Conservation (phyloP, 2,797 vertebrate genomes). For the Protosalanx chinensis region DNA sequence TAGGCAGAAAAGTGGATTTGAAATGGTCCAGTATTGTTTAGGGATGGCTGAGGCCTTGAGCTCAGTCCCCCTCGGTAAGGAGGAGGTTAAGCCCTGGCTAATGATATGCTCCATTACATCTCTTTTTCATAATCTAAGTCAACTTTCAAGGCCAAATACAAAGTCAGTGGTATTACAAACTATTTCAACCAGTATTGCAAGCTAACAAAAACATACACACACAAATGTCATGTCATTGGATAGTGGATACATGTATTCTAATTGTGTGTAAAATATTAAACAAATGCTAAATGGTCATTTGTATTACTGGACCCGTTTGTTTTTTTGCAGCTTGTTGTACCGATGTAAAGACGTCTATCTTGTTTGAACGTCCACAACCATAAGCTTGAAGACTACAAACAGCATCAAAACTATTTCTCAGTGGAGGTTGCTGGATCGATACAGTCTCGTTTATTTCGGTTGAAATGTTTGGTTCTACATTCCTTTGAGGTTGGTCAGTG, state of each 20-base stretch:
- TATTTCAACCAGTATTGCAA: neutral
- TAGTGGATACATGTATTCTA: too few relatives aligned
- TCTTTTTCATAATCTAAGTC: neutral
- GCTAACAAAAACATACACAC: neutral
- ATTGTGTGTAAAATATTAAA: too few relatives aligned
- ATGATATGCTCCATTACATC: slow-evolving; percentile 12
- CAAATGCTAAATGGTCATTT: too few relatives aligned
- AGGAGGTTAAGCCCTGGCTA: slow-evolving; percentile 9
- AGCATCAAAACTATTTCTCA: neutral
- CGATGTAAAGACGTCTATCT: too few relatives aligned
- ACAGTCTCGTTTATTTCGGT: slow-evolving; percentile 18
- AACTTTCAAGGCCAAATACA: slow-evolving; percentile 3
- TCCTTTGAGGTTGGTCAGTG: slow-evolving; percentile 39
- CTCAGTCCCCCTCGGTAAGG: slow-evolving; percentile 12
- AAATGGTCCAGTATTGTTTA: slow-evolving; percentile 28
- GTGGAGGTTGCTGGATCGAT: slow-evolving; percentile 36
- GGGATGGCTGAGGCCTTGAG: slow-evolving; percentile 22
- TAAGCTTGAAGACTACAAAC: neutral
- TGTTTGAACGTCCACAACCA: neutral
- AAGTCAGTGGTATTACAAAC: neutral
- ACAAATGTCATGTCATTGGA: neutral
- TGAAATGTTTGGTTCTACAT: slow-evolving; percentile 22
- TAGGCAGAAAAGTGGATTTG: slow-evolving; percentile 31
- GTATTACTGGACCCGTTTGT: too few relatives aligned
- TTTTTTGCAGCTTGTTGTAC: too few relatives aligned